These are phyloP conservation scores for Craniophora ligustri DNA, from an alignment of 2,888 invertebrate genomes.

Conservation along the genomic window DNA sequence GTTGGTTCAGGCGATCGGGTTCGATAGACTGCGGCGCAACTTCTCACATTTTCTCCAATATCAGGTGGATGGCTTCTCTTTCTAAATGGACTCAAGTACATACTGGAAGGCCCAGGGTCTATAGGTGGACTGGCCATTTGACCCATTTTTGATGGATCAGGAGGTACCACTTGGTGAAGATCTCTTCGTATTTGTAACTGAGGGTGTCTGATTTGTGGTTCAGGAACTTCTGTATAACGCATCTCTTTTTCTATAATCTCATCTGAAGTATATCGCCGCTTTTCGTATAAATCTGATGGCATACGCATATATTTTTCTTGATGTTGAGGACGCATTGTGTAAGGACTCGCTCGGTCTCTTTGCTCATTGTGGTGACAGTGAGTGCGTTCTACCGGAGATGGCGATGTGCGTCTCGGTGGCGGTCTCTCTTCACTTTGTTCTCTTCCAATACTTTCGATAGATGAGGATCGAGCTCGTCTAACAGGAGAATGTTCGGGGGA, in stretches of 20 bases:
- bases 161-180: constrained; percentile 88
- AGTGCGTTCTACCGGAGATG: constrained; percentile 87
- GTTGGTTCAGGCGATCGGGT: constrained; percentile 85
- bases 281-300: constrained; percentile 78
- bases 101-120: constrained; percentile 79
- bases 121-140: constrained; percentile 82
- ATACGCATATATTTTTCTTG: constrained; percentile 81
- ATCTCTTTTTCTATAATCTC: constrained; percentile 85
- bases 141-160: constrained; percentile 76
- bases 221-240: constrained; percentile 83
- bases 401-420: constrained; percentile 73
- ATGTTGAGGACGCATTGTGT: constrained; percentile 93
- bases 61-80: constrained; percentile 89
- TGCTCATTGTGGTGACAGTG: constrained; percentile 91
- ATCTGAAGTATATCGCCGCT: constrained; percentile 81
- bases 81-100: constrained; percentile 87
- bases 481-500: constrained; percentile 90
- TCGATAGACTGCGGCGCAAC: constrained; percentile 79
- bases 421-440: constrained; percentile 83
- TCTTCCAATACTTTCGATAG: constrained; percentile 84
- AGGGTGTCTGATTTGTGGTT: constrained; percentile 84
- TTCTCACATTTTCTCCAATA: constrained; percentile 78
- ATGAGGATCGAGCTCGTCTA: constrained; percentile 85
- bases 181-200: constrained; percentile 93
- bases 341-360: constrained; percentile 88